These are phyloP conservation scores for Aleiodes leptofemur DNA, from an alignment of 2,888 invertebrate genomes.

Conservation along the genomic window DNA sequence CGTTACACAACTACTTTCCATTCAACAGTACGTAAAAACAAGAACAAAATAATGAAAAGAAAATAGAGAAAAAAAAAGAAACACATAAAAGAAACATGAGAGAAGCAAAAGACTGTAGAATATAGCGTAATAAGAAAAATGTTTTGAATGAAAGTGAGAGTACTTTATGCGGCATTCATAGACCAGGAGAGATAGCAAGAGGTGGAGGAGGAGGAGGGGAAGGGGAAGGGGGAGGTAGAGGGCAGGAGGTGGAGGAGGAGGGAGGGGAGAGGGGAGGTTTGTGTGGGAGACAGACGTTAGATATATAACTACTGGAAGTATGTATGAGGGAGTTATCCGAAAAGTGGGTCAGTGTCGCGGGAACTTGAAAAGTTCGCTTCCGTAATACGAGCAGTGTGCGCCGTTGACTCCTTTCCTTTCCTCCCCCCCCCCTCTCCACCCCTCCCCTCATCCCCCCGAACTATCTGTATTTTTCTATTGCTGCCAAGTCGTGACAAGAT, in stretches of 20 bases:
- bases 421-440: not conserved
- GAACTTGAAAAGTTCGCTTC: slow-evolving; percentile 75
- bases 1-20: not conserved
- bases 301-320: slow-evolving; percentile 47
- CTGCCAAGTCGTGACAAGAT: slow-evolving; percentile 60
- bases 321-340: slow-evolving; percentile 63
- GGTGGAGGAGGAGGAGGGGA: slow-evolving; percentile 30
- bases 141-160: slow-evolving; percentile 39
- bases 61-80: not conserved
- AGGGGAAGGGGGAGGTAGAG: slow-evolving; percentile 27
- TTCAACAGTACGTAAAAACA: not conserved
- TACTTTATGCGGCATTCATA: slow-evolving; percentile 32
- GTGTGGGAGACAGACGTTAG: slow-evolving; percentile 42
- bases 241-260: slow-evolving; percentile 38
- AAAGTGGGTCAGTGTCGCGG: slow-evolving; percentile 75
- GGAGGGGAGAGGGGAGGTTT: slow-evolving; percentile 43
- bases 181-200: slow-evolving; percentile 37
- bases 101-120: slow-evolving; percentile 17
- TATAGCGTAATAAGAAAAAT: slow-evolving; percentile 37
- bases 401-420: slow-evolving; percentile 1
- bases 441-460: slow-evolving; percentile 4
- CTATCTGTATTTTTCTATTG: slow-evolving; percentile 51
- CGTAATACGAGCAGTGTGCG: slow-evolving; percentile 69
- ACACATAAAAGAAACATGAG: slow-evolving; percentile 24
- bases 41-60: not conserved